phyloP scores from a whole-genome alignment of 2,888 invertebrate species.

The Clostera curtula region DNA sequence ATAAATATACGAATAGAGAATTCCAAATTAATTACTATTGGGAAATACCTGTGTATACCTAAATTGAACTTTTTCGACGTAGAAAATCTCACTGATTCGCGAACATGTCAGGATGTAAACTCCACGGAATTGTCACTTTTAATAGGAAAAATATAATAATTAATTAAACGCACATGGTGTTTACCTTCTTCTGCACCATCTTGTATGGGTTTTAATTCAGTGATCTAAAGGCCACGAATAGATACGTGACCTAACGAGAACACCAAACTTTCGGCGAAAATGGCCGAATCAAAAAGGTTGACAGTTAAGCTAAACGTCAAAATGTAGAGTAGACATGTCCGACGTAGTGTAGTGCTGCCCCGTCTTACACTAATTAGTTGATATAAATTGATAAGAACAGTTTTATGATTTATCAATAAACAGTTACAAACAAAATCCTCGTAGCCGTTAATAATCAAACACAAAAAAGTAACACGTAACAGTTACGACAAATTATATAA shows the following conservation, averaged over 20 bases:
- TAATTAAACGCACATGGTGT: slow-evolving; percentile 62
- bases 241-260: slow-evolving; percentile 66
- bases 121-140: slow-evolving; percentile 30
- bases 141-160: slow-evolving; percentile 45
- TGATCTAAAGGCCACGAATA: slow-evolving; percentile 68
- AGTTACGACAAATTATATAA: too few species aligned
- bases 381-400: too few species aligned
- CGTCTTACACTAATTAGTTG: too few species aligned
- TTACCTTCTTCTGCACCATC: slow-evolving; percentile 77
- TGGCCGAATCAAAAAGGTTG: slow-evolving; percentile 68
- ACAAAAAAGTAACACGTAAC: too few species aligned
- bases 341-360: slow-evolving; percentile 8
- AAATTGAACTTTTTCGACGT: slow-evolving; percentile 23
- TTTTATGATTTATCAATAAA: too few species aligned
- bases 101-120: slow-evolving; percentile 33
- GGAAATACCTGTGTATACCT: slow-evolving; percentile 11
- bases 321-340: slow-evolving; percentile 13
- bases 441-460: too few species aligned
- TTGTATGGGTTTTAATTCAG: slow-evolving; percentile 56
- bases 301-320: slow-evolving; percentile 23
- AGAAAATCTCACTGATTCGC: slow-evolving; percentile 31
- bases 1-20: neutral
- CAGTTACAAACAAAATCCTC: too few species aligned
- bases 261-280: slow-evolving; percentile 69
- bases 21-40: slow-evolving; percentile 4